phyloP scores from a whole-genome alignment of 2,888 invertebrate species.

The Yponomeuta sedellus region DNA sequence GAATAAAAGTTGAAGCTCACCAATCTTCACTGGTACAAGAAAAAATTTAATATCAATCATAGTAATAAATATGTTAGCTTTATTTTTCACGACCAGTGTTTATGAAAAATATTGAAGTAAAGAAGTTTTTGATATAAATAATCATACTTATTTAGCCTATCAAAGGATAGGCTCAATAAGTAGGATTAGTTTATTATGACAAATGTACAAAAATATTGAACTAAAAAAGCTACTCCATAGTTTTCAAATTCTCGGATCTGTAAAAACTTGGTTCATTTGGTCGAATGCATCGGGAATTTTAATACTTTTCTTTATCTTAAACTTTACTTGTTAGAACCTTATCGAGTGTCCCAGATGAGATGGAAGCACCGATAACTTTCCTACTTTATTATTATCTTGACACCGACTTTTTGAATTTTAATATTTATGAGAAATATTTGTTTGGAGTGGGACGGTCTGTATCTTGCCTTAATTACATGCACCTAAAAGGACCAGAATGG shows the following conservation, averaged over 20 bases:
- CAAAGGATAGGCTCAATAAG: too few relatives aligned
- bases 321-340: slow-evolving; percentile 61
- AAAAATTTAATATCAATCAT: too few relatives aligned
- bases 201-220: too few relatives aligned
- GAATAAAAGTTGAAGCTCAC: too few relatives aligned
- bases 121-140: too few relatives aligned
- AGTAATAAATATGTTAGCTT: too few relatives aligned
- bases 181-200: too few relatives aligned
- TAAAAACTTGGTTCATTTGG: slow-evolving; percentile 73
- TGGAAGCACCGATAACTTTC: slow-evolving; percentile 30
- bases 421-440: background rate
- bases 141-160: too few relatives aligned
- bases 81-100: too few relatives aligned
- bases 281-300: slow-evolving; percentile 71
- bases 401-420: background rate
- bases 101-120: too few relatives aligned
- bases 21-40: too few relatives aligned
- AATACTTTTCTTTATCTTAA: slow-evolving; percentile 65
- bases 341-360: slow-evolving; percentile 38
- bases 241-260: slow-evolving; percentile 42
- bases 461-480: background rate
- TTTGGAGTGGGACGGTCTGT: background rate
- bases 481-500: too few relatives aligned
- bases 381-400: slow-evolving; percentile 18
- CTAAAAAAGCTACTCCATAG: slow-evolving; percentile 31